Evolutionary conservation across 2,797 vertebrate genomes (phyloP).

Genomic region (Enteromius fasciolatus): DNA sequence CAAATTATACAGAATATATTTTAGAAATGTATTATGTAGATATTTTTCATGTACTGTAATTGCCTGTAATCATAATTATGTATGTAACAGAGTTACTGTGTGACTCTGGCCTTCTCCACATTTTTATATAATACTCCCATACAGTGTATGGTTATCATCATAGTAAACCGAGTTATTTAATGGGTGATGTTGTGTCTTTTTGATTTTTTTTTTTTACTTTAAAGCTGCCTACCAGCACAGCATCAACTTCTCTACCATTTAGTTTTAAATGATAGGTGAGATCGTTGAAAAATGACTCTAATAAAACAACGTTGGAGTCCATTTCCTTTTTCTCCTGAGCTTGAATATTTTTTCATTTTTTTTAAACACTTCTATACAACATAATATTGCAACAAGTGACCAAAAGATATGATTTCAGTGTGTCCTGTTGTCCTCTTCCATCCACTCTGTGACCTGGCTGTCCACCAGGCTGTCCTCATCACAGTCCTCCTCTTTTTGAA

Average conservation of each 20-base stretch:
- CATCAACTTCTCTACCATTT: neutral
- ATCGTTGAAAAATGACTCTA: neutral
- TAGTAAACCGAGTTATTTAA: slow-evolving; percentile 16
- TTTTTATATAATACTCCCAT: slow-evolving; percentile 34
- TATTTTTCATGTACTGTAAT: neutral
- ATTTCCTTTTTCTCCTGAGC: neutral
- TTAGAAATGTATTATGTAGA: neutral
- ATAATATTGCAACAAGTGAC: neutral
- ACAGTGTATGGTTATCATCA: slow-evolving; percentile 41
- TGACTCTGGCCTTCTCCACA: slow-evolving; percentile 13
- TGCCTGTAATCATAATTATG: neutral
- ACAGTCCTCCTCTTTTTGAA: slow-evolving; percentile 53
- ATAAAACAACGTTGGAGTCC: neutral
- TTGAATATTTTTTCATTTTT: neutral
- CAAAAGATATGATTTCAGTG: neutral
- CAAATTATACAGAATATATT: neutral
- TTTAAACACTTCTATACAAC: neutral
- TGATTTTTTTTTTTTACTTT: neutral
- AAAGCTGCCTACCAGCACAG: neutral
- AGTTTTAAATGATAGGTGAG: neutral
- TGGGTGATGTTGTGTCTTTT: neutral
- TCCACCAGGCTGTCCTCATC: slow-evolving; percentile 48
- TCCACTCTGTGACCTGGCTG: slow-evolving; percentile 48
- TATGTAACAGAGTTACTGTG: slow-evolving; percentile 34
- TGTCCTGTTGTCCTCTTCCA: slow-evolving; percentile 52